These are phyloP conservation scores for Phyllotreta striolata DNA, from an alignment of 2,888 invertebrate genomes.

Conservation along the genomic window DNA sequence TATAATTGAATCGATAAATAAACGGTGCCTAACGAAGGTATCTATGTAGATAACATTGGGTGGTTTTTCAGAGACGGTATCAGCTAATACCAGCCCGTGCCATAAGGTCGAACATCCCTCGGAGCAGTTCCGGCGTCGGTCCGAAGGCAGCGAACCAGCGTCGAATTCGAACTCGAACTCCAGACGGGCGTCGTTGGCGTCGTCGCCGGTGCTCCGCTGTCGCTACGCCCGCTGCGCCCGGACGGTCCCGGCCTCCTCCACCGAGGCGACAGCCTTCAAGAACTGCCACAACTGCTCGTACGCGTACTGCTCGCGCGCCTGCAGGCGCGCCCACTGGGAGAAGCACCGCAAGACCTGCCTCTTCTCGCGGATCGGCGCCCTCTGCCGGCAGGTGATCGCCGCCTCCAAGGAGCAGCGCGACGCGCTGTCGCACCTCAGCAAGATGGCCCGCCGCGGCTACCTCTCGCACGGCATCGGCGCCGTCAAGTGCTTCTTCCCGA, in stretches of 20 bases:
- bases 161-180: slow-evolving; percentile 55
- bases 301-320: slow-evolving; percentile 91
- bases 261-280: slow-evolving; percentile 86
- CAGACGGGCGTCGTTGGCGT: slow-evolving; percentile 71
- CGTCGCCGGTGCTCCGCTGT: slow-evolving; percentile 66
- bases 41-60: slow-evolving; percentile 4
- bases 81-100: slow-evolving; percentile 62
- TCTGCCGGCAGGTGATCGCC: slow-evolving; percentile 86
- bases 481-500: slow-evolving; percentile 89
- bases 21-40: too few species aligned
- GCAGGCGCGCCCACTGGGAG: slow-evolving; percentile 92
- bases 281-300: slow-evolving; percentile 96
- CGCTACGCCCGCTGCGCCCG: slow-evolving; percentile 81
- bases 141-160: slow-evolving; percentile 69
- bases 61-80: slow-evolving; percentile 60
- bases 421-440: slow-evolving; percentile 79
- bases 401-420: slow-evolving; percentile 81
- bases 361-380: slow-evolving; percentile 87
- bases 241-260: slow-evolving; percentile 73
- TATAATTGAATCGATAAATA: neutral
- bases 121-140: slow-evolving; percentile 66
- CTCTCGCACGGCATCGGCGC: slow-evolving; percentile 87
- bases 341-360: slow-evolving; percentile 90
- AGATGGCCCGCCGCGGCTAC: slow-evolving; percentile 84
- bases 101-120: slow-evolving; percentile 47